Conservation (phyloP, 2,113 vertebrate species). For the Bufo bufo region DNA sequence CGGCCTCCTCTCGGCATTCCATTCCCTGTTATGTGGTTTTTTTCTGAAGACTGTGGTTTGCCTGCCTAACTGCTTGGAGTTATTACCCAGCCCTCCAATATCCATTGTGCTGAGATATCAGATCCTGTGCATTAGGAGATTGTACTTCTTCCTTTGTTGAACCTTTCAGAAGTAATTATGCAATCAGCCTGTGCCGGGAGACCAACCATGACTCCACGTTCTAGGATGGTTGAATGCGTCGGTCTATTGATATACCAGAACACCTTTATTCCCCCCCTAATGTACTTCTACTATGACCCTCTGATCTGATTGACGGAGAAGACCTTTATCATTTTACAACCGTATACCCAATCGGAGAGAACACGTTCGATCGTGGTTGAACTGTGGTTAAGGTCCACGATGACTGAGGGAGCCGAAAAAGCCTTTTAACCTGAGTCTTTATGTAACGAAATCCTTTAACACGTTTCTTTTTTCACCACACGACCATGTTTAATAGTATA, state of each 20-base stretch:
- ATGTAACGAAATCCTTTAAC: constrained; percentile 57
- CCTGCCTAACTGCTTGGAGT: constrained; percentile 65
- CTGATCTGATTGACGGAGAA: constrained; percentile 2
- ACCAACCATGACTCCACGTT: constrained; percentile 16
- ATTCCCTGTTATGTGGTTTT: constrained; percentile 75
- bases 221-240: background rate
- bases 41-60: constrained; percentile 68
- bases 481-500: constrained; percentile 50
- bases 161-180: constrained; percentile 58
- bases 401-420: constrained; percentile 27
- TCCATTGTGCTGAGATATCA: constrained; percentile 66
- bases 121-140: constrained; percentile 50
- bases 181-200: constrained; percentile 57
- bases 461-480: constrained; percentile 44
- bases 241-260: background rate
- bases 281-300: constrained; percentile 19
- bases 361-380: constrained; percentile 54
- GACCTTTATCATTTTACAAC: constrained; percentile 15
- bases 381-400: constrained; percentile 53
- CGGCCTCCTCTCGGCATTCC: constrained; percentile 69
- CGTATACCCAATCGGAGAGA: constrained; percentile 8
- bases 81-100: constrained; percentile 67
- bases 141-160: constrained; percentile 10
- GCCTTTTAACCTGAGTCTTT: constrained; percentile 54
- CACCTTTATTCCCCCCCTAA: background rate